These are phyloP conservation scores for Heliconius melpomene DNA, from an alignment of 1,140 invertebrate genomes.

Conservation along the genomic window DNA sequence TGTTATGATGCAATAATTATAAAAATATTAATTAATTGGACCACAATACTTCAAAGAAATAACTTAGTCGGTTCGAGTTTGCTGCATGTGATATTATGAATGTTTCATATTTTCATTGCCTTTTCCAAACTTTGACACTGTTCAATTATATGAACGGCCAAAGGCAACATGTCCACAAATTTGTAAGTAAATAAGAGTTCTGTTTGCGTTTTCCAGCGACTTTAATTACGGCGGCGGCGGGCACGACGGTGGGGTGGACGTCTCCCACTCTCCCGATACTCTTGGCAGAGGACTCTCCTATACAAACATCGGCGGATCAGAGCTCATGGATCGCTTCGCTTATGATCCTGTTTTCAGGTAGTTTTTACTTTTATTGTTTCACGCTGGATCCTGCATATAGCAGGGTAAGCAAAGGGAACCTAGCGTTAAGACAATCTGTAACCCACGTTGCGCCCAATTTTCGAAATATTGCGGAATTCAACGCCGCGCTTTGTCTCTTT, in stretches of 20 bases:
- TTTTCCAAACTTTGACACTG: conserved; percentile 19
- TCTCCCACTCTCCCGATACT: conserved; percentile 82
- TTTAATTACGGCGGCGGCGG: conserved; percentile 78
- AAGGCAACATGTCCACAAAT: conserved; percentile 16
- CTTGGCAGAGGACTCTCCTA: conserved; percentile 66
- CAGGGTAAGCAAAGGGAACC: too few species aligned
- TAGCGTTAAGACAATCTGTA: too few species aligned
- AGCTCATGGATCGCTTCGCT: conserved; percentile 85
- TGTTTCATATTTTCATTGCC: conserved; percentile 26
- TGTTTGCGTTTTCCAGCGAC: conserved; percentile 66
- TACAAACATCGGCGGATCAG: conserved; percentile 82
- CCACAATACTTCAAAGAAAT: not conserved
- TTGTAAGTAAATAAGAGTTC: conserved; percentile 21
- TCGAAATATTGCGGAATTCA: too few species aligned
- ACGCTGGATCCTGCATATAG: too few species aligned
- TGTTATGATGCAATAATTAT: not conserved
- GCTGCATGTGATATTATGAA: not conserved
- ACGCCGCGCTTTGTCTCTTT: too few species aligned
- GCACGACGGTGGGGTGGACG: conserved; percentile 82
- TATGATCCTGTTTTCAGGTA: conserved; percentile 80
- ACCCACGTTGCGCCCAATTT: too few species aligned
- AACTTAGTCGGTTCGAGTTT: not conserved
- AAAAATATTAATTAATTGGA: not conserved
- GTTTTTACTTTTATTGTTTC: too few species aligned
- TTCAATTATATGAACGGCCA: conserved; percentile 11